Evolutionary conservation across 2,113 vertebrate genomes (phyloP).

Genomic region (Lampris megalopsis): DNA sequence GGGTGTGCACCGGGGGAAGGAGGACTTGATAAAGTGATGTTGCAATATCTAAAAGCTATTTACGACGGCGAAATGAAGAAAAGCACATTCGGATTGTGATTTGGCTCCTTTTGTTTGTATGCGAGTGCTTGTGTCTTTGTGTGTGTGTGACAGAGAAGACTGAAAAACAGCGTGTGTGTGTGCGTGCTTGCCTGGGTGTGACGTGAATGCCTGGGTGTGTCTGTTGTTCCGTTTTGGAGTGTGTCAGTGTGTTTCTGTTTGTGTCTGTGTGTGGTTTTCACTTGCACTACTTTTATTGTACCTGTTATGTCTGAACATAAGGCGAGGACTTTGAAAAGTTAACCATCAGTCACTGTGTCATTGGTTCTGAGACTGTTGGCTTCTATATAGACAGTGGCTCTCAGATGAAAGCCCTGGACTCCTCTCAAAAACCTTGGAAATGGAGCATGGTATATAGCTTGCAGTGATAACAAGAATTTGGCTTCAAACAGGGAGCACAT

Average conservation of each 20-base stretch:
- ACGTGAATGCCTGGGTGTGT: neutral
- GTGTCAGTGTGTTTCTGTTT: constrained; percentile 30
- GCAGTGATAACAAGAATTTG: constrained; percentile 90
- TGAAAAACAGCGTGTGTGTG: constrained; percentile 15
- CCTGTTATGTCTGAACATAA: constrained; percentile 73
- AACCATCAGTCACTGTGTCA: constrained; percentile 77
- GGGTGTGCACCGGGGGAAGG: constrained; percentile 61
- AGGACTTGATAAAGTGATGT: constrained; percentile 83
- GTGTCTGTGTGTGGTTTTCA: constrained; percentile 49
- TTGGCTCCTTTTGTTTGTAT: constrained; percentile 43
- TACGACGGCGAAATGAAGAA: constrained; percentile 52
- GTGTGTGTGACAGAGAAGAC: neutral
- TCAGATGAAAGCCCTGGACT: constrained; percentile 90
- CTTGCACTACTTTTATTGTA: constrained; percentile 62
- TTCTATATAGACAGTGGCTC: constrained; percentile 76
- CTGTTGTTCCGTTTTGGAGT: neutral
- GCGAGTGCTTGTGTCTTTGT: constrained; percentile 40
- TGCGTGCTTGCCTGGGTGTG: constrained; percentile 33
- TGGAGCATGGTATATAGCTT: constrained; percentile 87
- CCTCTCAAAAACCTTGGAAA: constrained; percentile 87
- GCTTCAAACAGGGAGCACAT: constrained; percentile 92
- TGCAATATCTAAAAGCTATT: constrained; percentile 80
- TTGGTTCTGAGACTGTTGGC: constrained; percentile 74
- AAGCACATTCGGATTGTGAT: constrained; percentile 6
- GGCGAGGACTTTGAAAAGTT: constrained; percentile 74